These are phyloP conservation scores for Sminthurides aquaticus DNA, from an alignment of 2,888 invertebrate species.

Conservation along the genomic window DNA sequence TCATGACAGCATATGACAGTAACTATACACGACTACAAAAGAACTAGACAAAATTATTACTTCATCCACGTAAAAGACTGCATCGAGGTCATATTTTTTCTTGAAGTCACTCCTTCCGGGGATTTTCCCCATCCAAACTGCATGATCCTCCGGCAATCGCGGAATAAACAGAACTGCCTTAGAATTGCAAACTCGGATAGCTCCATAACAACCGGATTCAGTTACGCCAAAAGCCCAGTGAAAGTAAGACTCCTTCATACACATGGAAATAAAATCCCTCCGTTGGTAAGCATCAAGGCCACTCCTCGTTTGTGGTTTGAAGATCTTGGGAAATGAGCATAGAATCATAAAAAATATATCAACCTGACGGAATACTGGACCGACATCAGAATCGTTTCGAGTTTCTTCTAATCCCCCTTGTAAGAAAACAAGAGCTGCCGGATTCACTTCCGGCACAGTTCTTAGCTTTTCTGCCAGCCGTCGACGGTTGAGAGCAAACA, in stretches of 20 bases:
- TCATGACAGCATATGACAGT: slow-evolving; percentile 19
- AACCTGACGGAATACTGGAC: slow-evolving; percentile 82
- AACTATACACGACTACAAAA: too few species aligned
- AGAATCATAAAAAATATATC: too few species aligned
- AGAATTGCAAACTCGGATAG: slow-evolving; percentile 64
- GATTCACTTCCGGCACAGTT: slow-evolving; percentile 47
- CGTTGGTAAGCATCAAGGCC: background rate
- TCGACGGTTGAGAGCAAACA: slow-evolving; percentile 70
- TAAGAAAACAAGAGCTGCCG: slow-evolving; percentile 59
- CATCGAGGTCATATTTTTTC: slow-evolving; percentile 71
- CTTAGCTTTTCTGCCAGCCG: slow-evolving; percentile 58
- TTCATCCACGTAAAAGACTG: slow-evolving; percentile 71
- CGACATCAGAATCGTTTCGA: slow-evolving; percentile 78
- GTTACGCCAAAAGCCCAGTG: slow-evolving; percentile 92
- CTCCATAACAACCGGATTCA: slow-evolving; percentile 86
- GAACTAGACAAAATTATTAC: too few species aligned
- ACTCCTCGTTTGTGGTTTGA: too few species aligned
- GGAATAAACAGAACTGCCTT: slow-evolving; percentile 76
- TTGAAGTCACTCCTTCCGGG: slow-evolving; percentile 64
- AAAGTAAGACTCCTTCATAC: slow-evolving; percentile 85
- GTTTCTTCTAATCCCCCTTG: slow-evolving; percentile 77
- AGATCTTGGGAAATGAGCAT: too few species aligned
- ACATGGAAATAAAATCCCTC: too few species aligned
- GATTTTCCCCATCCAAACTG: slow-evolving; percentile 89
- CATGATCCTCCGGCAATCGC: slow-evolving; percentile 73